Conservation (phyloP, 2,113 vertebrate genomes). For the Gambusia holbrooki region DNA sequence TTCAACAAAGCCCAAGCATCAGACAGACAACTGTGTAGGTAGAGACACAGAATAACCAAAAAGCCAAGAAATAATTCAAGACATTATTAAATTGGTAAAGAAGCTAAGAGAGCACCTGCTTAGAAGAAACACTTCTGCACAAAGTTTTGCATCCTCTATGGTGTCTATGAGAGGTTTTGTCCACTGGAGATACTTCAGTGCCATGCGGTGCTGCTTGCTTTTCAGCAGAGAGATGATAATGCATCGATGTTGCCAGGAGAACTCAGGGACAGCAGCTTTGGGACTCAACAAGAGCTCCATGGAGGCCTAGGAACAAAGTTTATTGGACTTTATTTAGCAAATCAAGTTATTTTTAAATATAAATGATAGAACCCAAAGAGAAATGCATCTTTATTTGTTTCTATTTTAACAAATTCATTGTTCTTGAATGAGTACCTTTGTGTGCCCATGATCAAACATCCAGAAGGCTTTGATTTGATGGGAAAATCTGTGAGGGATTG, state of each 20-base stretch:
- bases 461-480: slow-evolving; percentile 68
- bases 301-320: not conserved
- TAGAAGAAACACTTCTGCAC: not conserved
- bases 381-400: not conserved
- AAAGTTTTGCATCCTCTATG: not conserved
- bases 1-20: slow-evolving; percentile 59
- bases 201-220: not conserved
- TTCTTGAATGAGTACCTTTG: not conserved
- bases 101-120: not conserved
- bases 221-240: not conserved
- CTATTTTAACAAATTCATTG: not conserved
- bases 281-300: not conserved
- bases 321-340: not conserved
- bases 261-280: not conserved
- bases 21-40: slow-evolving; percentile 39
- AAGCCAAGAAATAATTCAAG: not conserved
- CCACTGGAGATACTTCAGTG: not conserved
- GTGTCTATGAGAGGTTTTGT: not conserved
- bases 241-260: not conserved
- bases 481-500: slow-evolving; percentile 56
- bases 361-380: not conserved
- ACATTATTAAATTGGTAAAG: not conserved
- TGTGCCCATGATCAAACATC: slow-evolving; percentile 15
- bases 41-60: not conserved
- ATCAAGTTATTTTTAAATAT: not conserved